phyloP scores from a whole-genome alignment of 2,113 vertebrate genomes.

The Cygnus buccinator region DNA sequence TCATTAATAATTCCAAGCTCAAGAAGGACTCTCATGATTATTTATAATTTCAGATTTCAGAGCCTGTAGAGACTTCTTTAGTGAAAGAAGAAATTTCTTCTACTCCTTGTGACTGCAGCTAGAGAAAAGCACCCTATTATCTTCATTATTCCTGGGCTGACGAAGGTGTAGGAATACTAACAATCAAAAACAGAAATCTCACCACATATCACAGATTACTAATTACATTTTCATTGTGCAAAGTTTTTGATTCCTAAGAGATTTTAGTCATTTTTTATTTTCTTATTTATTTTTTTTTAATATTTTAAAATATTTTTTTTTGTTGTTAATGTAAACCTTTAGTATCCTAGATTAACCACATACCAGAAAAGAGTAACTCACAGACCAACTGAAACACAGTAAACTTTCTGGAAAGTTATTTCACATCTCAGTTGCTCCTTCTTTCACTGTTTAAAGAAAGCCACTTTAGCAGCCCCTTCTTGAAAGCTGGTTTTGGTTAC shows the following conservation, averaged over 20 bases:
- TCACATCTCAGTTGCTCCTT: background rate
- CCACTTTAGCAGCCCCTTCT: background rate
- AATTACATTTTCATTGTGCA: background rate
- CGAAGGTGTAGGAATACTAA: background rate
- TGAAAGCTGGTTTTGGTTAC: background rate
- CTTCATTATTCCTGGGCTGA: background rate
- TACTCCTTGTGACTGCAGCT: background rate
- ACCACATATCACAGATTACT: background rate
- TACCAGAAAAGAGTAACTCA: background rate
- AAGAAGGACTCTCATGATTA: background rate
- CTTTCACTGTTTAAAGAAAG: background rate
- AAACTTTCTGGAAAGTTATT: background rate
- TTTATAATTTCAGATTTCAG: constrained; percentile 12
- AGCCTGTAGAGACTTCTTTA: background rate
- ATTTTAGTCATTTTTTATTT: background rate
- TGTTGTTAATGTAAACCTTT: background rate
- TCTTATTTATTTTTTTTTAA: background rate
- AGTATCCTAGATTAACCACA: background rate
- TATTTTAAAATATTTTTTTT: background rate
- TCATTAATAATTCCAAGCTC: background rate
- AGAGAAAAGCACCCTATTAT: background rate
- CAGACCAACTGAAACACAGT: background rate
- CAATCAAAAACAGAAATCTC: background rate
- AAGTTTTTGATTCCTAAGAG: background rate
- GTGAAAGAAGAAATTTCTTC: background rate